Conservation (phyloP, 2,797 vertebrate species). For the Xenops minutus region DNA sequence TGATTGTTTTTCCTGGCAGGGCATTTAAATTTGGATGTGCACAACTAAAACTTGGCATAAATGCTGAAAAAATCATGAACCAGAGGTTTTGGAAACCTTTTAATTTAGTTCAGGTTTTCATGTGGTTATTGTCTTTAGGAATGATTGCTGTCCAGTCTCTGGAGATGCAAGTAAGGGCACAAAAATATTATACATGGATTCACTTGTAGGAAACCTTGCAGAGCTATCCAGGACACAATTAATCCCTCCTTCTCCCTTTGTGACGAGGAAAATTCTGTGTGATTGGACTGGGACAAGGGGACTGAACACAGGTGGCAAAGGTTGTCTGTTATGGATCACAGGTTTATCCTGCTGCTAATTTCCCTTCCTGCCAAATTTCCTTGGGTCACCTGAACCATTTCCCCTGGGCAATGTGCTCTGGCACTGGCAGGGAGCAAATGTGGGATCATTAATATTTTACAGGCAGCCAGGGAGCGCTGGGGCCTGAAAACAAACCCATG, state of each 20-base stretch:
- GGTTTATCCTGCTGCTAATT: background rate
- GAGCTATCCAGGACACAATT: background rate
- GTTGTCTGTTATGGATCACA: background rate
- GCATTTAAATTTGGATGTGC: background rate
- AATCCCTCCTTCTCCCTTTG: background rate
- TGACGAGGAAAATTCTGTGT: background rate
- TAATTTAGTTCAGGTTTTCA: background rate
- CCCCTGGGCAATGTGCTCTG: background rate
- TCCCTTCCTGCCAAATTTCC: background rate
- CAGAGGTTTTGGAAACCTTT: background rate
- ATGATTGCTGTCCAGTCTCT: background rate
- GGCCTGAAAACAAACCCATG: background rate
- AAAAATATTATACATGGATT: background rate
- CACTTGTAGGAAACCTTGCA: background rate
- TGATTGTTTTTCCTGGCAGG: conserved; percentile 5
- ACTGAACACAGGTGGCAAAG: background rate
- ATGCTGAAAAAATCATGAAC: background rate
- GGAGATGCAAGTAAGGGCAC: background rate
- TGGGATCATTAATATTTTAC: background rate
- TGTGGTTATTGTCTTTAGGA: background rate
- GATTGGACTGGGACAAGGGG: background rate
- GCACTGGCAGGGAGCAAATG: background rate
- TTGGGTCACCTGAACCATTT: background rate
- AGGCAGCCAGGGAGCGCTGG: background rate
- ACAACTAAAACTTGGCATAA: background rate